Base-by-base conservation (phyloP, 1,140 invertebrate genomes). In the Mylabris phalerata region DNA sequence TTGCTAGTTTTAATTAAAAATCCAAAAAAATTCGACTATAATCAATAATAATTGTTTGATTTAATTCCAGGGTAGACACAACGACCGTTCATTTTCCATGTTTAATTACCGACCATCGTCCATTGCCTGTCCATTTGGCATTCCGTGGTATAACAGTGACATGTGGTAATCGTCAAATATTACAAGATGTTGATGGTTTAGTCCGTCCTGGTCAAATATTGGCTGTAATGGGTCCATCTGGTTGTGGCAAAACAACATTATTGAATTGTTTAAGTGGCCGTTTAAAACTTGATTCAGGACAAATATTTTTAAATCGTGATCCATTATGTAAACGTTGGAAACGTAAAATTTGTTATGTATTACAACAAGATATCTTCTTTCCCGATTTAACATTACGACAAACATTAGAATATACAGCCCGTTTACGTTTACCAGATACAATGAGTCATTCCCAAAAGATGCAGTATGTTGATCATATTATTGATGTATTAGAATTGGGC, bases 351-450 rank as follows among this genome's bases (percentile, higher is more conserved):
- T 88, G 88, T 63, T 93, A 92, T 73, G 89, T 92, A 13, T 79
- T 92, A 42, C 90, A 93, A 70, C 85, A 92, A 69, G 90, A 92
- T 68, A 83, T 90, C 57, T 92, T 92, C 75, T 91, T 92, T 70
- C 81, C 89, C 5, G 87, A 88, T 70, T 78, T 93, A 57, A 92
- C 89, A 1, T 77, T 92, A 11, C 77, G 85, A 54, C 88, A 92
- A 74, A 92, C 89, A 0, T 77, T 92, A 50, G 82, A 85, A 73
- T 90, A 89, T 68, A 82, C 84, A 25, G 87, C 87, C 2, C 73
- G 84, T 59, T 73, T 90, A 46, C 77, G 89, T 62, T 76, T 93
- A 71, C 89, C 90, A 45, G 88, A 92, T 67, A 82, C 79, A 27
- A 82, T 92, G 79, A 80, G 84, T 47, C 77, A 83, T 62, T 75